Evolutionary conservation across 2,888 invertebrate genomes (phyloP).

Genomic region (Empis stercorea): DNA sequence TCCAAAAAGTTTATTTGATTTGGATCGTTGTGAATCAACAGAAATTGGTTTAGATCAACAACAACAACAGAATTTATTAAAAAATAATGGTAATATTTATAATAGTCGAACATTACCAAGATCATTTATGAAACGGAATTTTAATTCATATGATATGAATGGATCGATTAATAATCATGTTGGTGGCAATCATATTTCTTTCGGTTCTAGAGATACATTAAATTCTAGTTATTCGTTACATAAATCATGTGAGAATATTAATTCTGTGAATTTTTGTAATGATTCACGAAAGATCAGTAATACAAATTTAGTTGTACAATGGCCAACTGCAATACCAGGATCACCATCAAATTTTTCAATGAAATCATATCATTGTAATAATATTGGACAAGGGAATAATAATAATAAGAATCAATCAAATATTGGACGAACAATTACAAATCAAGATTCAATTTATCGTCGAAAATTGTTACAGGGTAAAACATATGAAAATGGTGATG

Average conservation of each 20-base stretch:
- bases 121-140: constrained; percentile 27
- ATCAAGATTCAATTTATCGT: background rate
- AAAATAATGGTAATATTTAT: constrained; percentile 16
- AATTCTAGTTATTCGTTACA: constrained; percentile 14
- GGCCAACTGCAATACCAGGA: constrained; percentile 33
- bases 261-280: constrained; percentile 9
- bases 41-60: constrained; percentile 14
- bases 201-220: constrained; percentile 14
- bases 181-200: background rate
- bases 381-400: background rate
- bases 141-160: constrained; percentile 13
- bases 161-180: no score
- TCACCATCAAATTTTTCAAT: constrained; percentile 29
- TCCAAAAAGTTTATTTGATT: constrained; percentile 21
- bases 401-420: no score
- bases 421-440: background rate
- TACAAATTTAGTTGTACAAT: constrained; percentile 22
- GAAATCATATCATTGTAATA: constrained; percentile 13
- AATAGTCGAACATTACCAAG: constrained; percentile 34
- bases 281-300: constrained; percentile 7
- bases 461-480: constrained; percentile 22
- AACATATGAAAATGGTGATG: constrained; percentile 24
- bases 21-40: constrained; percentile 20
- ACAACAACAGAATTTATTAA: constrained; percentile 1
- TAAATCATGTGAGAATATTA: constrained; percentile 20